A percentile compares a stretch with the other conserved stretches of the same genome.
Evolutionary conservation across 2,113 vertebrate genomes (phyloP).

Genomic region (Ascaphus truei): DNA sequence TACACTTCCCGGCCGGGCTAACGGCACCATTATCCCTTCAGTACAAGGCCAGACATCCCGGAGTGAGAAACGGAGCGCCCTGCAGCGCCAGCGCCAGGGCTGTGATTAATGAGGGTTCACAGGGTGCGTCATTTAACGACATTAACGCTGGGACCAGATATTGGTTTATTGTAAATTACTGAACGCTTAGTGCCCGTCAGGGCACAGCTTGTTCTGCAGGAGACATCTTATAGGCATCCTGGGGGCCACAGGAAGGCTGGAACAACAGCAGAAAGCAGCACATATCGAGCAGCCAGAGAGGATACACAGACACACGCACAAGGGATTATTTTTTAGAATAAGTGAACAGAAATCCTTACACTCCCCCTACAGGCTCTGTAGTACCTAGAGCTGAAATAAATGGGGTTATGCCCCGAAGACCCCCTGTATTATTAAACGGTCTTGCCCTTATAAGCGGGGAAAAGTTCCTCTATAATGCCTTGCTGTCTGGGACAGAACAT

Average conservation of each 20-base stretch:
- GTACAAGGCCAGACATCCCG: constrained; percentile 32
- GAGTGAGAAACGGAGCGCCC: constrained; percentile 30
- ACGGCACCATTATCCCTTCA: constrained; percentile 17
- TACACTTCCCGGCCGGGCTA: neutral
- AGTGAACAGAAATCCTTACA: too few species aligned
- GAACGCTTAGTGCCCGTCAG: neutral
- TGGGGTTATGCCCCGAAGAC: too few species aligned
- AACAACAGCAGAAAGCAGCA: too few species aligned
- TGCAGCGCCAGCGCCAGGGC: constrained; percentile 10
- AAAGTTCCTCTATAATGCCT: too few species aligned
- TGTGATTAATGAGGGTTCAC: constrained; percentile 27
- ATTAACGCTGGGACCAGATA: constrained; percentile 26
- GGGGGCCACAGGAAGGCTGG: neutral
- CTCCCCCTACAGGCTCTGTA: too few species aligned
- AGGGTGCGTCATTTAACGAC: constrained; percentile 22
- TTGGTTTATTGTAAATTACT: neutral
- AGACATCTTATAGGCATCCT: neutral
- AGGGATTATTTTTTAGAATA: too few species aligned
- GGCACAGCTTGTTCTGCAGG: neutral
- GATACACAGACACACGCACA: too few species aligned
- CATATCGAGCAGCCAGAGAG: too few species aligned
- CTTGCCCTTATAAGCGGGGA: too few species aligned
- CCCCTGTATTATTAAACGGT: too few species aligned
- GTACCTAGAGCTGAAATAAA: too few species aligned
- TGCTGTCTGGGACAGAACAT: too few species aligned